Evolutionary conservation across 2,113 vertebrate species (phyloP), one percentile per base, ranked within the genome.

Genomic region (Rhinichthys klamathensis): DNA sequence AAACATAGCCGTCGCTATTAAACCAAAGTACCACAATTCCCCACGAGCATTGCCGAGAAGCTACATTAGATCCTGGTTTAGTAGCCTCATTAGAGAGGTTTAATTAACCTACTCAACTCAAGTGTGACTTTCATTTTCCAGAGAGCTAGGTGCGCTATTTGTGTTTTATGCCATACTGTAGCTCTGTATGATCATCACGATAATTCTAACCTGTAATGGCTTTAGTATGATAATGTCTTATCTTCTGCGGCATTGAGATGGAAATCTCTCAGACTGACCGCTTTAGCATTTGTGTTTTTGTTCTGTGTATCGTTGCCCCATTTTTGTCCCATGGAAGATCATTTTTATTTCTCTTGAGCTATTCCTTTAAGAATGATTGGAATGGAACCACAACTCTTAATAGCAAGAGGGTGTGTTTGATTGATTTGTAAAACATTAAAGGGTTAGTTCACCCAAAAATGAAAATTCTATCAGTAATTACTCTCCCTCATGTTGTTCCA

Each of bases 41-140:
- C 87, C 78, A 58, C 87, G 83, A 84, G 90, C 89, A 88, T 89
- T 83, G 85, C 72, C 79, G 83, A 89, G 82, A 89, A 88, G 88
- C 80, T 89, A 87, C 86, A 87, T 89, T 88, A 87, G 72, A 87
- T 82, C 77, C 84, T 46, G 76, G 86, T 87, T 90, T 88, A 78
- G 75, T 86, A 89, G 72, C 79, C 88, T 90, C 85, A 89, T 90
- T 89, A 88, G 89, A 77, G 89, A 84, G 87, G 82, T 87, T 91
- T 87, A 87, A 91, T 87, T 88, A 87, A 86, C 80, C 85, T 85
- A 87, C 84, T 90, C 83, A 89, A 90, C 86, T 90, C 88, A 89
- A 88, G 80, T 89, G 87, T 89, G 82, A 88, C 91, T 86, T 91
- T 90, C 89, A 90, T 90, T 88, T 87, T 86, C 82, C 74, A 84